Conservation (phyloP, 2,888 invertebrate genomes). For the Hanleya hanleyi region DNA sequence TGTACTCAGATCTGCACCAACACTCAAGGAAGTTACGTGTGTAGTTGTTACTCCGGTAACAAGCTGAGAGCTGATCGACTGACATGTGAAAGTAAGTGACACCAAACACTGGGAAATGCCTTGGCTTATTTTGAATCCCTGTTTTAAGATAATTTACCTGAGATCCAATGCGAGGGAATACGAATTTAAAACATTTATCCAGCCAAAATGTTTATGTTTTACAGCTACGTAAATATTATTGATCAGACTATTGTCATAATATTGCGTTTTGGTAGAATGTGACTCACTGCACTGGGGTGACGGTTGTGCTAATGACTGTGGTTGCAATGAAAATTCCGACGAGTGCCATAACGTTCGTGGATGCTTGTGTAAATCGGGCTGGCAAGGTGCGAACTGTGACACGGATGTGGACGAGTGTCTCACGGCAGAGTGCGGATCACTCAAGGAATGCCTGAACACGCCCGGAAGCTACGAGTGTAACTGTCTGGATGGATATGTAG, state of each 20-base stretch:
- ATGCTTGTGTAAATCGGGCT: neutral
- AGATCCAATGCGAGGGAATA: no score
- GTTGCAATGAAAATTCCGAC: neutral
- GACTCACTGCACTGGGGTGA: neutral
- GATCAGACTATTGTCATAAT: no score
- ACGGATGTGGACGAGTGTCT: constrained; percentile 3
- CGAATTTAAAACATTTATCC: no score
- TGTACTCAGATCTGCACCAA: constrained; percentile 8
- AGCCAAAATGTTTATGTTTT: no score
- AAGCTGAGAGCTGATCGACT: neutral
- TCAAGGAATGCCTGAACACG: neutral
- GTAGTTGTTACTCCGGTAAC: neutral
- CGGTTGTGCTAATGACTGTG: neutral
- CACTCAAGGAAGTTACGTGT: neutral
- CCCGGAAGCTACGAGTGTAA: constrained; percentile 1
- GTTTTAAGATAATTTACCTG: no score
- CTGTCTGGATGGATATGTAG: neutral
- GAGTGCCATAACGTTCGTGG: neutral
- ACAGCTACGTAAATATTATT: no score
- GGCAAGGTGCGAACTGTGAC: neutral
- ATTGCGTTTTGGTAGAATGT: no score
- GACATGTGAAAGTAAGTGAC: neutral
- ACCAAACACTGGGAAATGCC: no score
- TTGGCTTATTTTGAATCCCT: no score
- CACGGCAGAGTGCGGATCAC: neutral